Evolutionary conservation across 1,140 invertebrate genomes (phyloP).

Genomic region (Caerostris extrusa): DNA sequence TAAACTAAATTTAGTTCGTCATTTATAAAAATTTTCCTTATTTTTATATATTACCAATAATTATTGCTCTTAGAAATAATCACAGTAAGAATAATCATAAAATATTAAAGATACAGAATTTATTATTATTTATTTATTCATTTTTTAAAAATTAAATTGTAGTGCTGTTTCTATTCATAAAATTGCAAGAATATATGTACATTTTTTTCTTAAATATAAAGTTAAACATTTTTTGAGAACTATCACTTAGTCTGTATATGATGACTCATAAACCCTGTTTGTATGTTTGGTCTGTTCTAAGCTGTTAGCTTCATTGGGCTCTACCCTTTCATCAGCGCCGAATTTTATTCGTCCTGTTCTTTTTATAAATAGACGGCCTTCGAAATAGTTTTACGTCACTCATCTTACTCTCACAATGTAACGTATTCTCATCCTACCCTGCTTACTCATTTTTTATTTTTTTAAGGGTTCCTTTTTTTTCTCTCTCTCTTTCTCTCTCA

Average conservation of each 20-base stretch:
- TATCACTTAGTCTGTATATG: not conserved
- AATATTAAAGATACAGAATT: too few species aligned
- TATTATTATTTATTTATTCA: too few species aligned
- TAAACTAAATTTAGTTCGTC: too few species aligned
- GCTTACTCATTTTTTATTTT: not conserved
- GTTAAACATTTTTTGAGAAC: too few species aligned
- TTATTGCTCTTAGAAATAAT: too few species aligned
- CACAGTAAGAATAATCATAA: too few species aligned
- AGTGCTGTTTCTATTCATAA: too few species aligned
- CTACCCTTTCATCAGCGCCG: not conserved
- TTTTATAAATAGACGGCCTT: conserved; percentile 26
- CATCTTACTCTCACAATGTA: conserved; percentile 15
- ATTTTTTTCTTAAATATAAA: too few species aligned
- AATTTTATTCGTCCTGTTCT: not conserved
- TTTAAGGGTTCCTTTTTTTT: not conserved
- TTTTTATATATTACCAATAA: too few species aligned
- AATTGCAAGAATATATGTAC: too few species aligned
- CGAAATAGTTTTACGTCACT: not conserved
- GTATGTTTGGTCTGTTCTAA: not conserved
- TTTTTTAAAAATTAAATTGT: too few species aligned
- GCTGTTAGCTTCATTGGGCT: not conserved
- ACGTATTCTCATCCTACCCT: not conserved
- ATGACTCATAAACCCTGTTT: not conserved
- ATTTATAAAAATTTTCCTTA: too few species aligned
- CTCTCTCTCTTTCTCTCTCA: not conserved